Evolutionary conservation across 2,797 vertebrate genomes (phyloP).

Genomic region (Cynopterus sphinx): DNA sequence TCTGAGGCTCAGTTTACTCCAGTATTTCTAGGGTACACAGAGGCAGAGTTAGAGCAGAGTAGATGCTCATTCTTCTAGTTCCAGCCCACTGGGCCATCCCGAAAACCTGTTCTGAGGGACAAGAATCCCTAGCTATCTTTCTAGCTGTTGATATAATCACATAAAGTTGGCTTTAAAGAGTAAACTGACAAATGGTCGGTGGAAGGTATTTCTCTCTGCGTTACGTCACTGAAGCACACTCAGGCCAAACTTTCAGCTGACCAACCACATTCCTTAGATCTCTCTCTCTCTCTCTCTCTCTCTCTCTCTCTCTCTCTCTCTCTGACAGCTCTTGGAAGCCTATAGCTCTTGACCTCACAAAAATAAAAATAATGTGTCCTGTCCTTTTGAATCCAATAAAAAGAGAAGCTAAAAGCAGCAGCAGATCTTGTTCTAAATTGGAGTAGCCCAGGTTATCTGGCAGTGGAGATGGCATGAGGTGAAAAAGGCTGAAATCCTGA

Average conservation of each 20-base stretch:
- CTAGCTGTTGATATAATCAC: not conserved
- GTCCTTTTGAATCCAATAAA: not conserved
- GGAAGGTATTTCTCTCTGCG: not conserved
- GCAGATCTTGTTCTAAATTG: not conserved
- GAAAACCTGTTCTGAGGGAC: not conserved
- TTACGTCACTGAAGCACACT: not conserved
- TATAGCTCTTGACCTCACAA: not conserved
- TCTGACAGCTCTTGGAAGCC: not conserved
- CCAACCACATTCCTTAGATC: not conserved
- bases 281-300: not conserved
- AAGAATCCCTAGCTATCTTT: not conserved
- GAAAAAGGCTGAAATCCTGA: not conserved
- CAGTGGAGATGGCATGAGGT: not conserved
- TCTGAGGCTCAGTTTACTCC: not conserved
- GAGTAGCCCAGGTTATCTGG: not conserved
- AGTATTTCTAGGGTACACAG: not conserved
- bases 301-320: too few species aligned
- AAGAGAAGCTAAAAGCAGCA: not conserved
- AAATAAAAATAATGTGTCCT: not conserved
- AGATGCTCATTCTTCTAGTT: not conserved
- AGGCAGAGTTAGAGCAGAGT: not conserved
- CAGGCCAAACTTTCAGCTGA: not conserved
- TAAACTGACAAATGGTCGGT: not conserved
- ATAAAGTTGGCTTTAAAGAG: not conserved
- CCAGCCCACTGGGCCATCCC: not conserved